Conservation (phyloP, 2,888 invertebrate species). For the Holacanthella duospinosa region DNA sequence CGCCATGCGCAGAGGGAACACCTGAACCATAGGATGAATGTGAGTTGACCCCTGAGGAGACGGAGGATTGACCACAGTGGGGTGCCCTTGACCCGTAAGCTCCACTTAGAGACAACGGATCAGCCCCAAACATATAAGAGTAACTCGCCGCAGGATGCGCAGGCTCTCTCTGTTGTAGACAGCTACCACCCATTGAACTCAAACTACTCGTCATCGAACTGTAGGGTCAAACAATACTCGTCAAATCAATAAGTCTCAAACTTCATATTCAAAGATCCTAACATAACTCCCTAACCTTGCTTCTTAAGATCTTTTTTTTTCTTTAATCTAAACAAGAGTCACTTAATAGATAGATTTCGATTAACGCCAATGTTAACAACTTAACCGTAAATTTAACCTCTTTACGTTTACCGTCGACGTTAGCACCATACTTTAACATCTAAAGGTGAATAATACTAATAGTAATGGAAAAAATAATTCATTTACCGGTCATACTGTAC, state of each 20-base stretch:
- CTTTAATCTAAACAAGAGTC: too few relatives aligned
- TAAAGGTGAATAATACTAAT: too few relatives aligned
- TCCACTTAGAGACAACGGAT: constrained; percentile 65
- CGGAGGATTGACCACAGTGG: constrained; percentile 41
- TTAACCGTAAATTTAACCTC: too few relatives aligned
- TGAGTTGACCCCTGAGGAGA: constrained; percentile 46
- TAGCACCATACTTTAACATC: too few relatives aligned
- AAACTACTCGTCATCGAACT: constrained; percentile 75
- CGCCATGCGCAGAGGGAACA: constrained; percentile 45
- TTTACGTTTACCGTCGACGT: too few relatives aligned
- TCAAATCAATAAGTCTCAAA: neutral
- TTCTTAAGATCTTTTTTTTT: too few relatives aligned
- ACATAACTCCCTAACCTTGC: too few relatives aligned
- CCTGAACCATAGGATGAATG: constrained; percentile 52
- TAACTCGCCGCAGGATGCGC: constrained; percentile 53
- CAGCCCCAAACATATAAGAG: constrained; percentile 77
- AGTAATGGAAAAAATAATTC: too few relatives aligned
- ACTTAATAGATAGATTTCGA: too few relatives aligned
- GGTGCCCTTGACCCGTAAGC: constrained; percentile 60
- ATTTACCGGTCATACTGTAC: too few relatives aligned
- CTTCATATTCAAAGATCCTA: neutral
- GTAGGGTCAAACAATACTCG: constrained; percentile 29
- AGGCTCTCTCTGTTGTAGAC: constrained; percentile 61
- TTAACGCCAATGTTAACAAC: too few relatives aligned
- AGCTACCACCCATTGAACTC: constrained; percentile 48